Conservation (phyloP, 2,888 invertebrate genomes). For the Litoditis marina region DNA sequence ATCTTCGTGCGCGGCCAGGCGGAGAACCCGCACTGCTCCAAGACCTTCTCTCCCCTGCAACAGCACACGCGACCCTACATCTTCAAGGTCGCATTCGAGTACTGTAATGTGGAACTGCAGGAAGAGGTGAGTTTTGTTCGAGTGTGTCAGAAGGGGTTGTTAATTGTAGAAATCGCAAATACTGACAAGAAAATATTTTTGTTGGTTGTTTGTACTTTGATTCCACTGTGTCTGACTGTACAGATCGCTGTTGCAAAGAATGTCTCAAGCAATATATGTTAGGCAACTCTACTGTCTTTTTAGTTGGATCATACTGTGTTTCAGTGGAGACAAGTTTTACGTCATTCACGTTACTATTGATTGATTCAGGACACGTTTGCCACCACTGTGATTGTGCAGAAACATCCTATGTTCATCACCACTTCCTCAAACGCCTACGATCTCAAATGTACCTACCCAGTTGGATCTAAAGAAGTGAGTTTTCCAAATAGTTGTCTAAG, state of each 20-base stretch:
- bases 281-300: too few relatives aligned
- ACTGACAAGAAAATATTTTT: too few relatives aligned
- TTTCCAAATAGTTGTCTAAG: too few relatives aligned
- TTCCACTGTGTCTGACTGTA: too few relatives aligned
- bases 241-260: too few relatives aligned
- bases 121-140: slow-evolving; percentile 45
- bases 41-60: slow-evolving; percentile 35
- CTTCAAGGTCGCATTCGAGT: slow-evolving; percentile 56
- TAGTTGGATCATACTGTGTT: too few relatives aligned
- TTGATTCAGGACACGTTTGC: slow-evolving; percentile 55
- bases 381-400: slow-evolving; percentile 82
- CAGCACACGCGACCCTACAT: slow-evolving; percentile 40
- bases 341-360: too few relatives aligned
- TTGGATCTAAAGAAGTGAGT: slow-evolving; percentile 75
- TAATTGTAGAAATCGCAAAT: too few relatives aligned
- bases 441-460: slow-evolving; percentile 90
- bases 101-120: slow-evolving; percentile 55
- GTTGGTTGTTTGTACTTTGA: too few relatives aligned
- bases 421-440: slow-evolving; percentile 92
- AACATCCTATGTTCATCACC: slow-evolving; percentile 90
- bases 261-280: too few relatives aligned
- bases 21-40: slow-evolving; percentile 58
- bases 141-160: too few relatives aligned
- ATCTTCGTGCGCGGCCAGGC: slow-evolving; percentile 59
- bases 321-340: too few relatives aligned